Evolutionary conservation across 2,888 invertebrate species (phyloP).

Genomic region (Sarcophaga subvicina): DNA sequence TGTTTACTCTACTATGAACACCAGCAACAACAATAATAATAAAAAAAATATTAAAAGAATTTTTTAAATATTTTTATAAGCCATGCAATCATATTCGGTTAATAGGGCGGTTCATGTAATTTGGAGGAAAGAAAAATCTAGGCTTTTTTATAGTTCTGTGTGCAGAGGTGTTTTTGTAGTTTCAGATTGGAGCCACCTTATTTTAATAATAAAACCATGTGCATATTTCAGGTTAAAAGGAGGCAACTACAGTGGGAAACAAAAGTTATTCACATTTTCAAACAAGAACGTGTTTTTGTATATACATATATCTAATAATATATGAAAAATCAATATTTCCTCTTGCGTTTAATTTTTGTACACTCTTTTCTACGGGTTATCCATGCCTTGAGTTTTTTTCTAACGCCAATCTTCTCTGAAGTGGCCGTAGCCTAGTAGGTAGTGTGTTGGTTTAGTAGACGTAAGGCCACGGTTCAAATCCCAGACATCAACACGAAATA

Average conservation of each 20-base stretch:
- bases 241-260: neutral
- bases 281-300: no score
- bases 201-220: neutral
- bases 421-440: no score
- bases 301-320: no score
- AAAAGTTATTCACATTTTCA: neutral
- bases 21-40: no score
- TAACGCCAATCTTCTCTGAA: no score
- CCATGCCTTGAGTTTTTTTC: no score
- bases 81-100: neutral
- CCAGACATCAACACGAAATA: no score
- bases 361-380: no score
- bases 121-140: neutral
- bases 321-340: no score
- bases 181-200: neutral
- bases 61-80: conserved; percentile 20
- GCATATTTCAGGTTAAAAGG: neutral
- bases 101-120: neutral
- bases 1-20: neutral
- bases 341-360: no score
- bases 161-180: neutral
- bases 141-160: neutral
- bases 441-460: no score
- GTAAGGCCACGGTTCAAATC: no score
- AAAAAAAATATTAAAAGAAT: neutral